Conservation (phyloP, 2,888 invertebrate species). For the Ariolimax columbianus region DNA sequence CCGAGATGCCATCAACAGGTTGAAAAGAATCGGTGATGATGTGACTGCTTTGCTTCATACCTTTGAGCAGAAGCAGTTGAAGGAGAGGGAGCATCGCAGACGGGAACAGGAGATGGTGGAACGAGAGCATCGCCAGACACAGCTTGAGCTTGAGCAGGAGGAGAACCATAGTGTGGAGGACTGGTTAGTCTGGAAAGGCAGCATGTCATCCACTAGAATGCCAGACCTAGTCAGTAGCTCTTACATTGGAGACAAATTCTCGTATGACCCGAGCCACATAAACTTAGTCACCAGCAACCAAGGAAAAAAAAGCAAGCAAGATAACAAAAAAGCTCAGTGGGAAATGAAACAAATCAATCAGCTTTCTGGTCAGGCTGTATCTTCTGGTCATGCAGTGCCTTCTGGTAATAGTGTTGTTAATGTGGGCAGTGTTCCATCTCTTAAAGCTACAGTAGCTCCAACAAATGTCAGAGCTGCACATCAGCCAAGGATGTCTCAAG, state of each 20-base stretch:
- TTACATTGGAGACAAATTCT: constrained; percentile 41
- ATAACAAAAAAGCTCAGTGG: background rate
- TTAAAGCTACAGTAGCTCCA: constrained; percentile 1
- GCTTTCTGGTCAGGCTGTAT: background rate
- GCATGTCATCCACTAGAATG: constrained; percentile 16
- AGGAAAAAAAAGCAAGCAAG: background rate
- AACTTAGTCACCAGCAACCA: background rate
- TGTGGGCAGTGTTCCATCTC: background rate
- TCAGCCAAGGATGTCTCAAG: constrained; percentile 16
- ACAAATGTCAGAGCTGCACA: background rate
- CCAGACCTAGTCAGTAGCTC: constrained; percentile 51
- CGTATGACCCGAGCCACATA: constrained; percentile 18
- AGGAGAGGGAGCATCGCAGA: constrained; percentile 68
- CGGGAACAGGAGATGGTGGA: constrained; percentile 70
- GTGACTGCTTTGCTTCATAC: constrained; percentile 65
- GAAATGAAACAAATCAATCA: background rate
- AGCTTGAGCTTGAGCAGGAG: constrained; percentile 71
- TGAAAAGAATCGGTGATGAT: constrained; percentile 69
- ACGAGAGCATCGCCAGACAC: constrained; percentile 68
- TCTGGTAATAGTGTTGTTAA: background rate
- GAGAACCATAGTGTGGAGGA: constrained; percentile 73
- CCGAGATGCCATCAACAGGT: constrained; percentile 66
- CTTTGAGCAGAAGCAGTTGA: constrained; percentile 66
- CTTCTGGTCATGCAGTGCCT: too few relatives aligned
- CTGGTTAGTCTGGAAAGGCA: constrained; percentile 60